Conservation (phyloP, 2,888 invertebrate genomes). For the Microdon myrmicae region DNA sequence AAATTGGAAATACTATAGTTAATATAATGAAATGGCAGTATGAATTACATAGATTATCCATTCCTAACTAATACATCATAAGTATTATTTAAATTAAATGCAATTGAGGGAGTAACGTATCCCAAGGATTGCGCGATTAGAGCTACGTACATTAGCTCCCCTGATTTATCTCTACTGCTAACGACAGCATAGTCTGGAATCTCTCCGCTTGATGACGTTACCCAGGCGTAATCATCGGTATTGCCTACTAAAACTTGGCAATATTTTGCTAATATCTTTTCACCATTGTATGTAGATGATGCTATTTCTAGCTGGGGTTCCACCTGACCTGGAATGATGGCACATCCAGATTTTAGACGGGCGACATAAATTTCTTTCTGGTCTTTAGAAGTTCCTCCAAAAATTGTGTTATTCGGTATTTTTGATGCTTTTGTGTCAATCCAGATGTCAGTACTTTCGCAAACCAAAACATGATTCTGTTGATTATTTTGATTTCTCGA, state of each 20-base stretch:
- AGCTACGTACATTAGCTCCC: constrained; percentile 19
- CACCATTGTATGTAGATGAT: not conserved
- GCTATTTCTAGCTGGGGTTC: constrained; percentile 9
- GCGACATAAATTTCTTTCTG: constrained; percentile 8
- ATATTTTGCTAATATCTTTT: constrained; percentile 2
- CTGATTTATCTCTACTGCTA: constrained; percentile 8
- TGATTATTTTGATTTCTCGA: not conserved
- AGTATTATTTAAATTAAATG: not conserved
- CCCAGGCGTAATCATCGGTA: constrained; percentile 13
- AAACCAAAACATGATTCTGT: too few relatives aligned
- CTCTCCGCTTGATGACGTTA: not conserved
- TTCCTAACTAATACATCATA: constrained; percentile 16
- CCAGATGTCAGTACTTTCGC: constrained; percentile 8
- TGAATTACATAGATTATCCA: too few relatives aligned
- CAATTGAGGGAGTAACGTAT: not conserved
- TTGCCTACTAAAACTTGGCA: constrained; percentile 19
- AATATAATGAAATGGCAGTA: too few relatives aligned
- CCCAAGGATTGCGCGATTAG: not conserved
- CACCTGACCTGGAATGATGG: constrained; percentile 19
- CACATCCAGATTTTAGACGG: constrained; percentile 17
- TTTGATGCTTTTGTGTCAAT: constrained; percentile 5
- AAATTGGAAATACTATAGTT: too few relatives aligned
- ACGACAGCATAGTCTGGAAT: constrained; percentile 25
- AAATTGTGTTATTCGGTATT: constrained; percentile 16
- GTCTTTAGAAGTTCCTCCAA: constrained; percentile 8